Evolutionary conservation across 2,113 vertebrate species (phyloP).

Genomic region (Salvelinus namaycush): DNA sequence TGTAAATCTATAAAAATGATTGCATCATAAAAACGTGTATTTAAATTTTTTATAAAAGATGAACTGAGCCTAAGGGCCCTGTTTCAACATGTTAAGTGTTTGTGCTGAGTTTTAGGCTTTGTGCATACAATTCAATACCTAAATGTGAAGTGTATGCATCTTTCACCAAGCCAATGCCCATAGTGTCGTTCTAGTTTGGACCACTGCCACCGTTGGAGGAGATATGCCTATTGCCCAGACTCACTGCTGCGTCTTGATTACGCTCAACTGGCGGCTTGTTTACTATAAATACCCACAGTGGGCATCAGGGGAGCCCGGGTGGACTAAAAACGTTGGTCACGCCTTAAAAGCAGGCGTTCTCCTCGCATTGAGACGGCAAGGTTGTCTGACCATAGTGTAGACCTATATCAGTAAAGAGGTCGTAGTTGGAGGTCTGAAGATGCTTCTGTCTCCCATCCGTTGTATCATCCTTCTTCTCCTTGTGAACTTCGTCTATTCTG

Average conservation of each 20-base stretch:
- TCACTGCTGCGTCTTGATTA: not conserved
- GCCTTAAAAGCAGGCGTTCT: not conserved
- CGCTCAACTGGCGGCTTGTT: not conserved
- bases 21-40: not conserved
- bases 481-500: constrained; percentile 40
- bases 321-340: not conserved
- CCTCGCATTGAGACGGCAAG: not conserved
- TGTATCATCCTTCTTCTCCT: constrained; percentile 45
- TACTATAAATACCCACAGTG: not conserved
- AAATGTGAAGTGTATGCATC: not conserved
- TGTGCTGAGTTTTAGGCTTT: not conserved
- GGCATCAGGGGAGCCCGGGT: not conserved
- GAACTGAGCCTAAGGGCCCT: not conserved
- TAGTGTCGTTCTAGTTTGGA: not conserved
- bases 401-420: no score
- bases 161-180: not conserved
- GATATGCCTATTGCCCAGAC: not conserved
- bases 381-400: no score
- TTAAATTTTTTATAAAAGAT: not conserved
- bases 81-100: not conserved
- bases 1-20: not conserved
- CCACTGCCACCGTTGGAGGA: not conserved
- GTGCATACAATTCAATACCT: not conserved
- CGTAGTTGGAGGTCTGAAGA: constrained; percentile 5
- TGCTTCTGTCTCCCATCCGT: constrained; percentile 28